phyloP scores from a whole-genome alignment of 2,113 vertebrate species.

The Caranx melampygus region DNA sequence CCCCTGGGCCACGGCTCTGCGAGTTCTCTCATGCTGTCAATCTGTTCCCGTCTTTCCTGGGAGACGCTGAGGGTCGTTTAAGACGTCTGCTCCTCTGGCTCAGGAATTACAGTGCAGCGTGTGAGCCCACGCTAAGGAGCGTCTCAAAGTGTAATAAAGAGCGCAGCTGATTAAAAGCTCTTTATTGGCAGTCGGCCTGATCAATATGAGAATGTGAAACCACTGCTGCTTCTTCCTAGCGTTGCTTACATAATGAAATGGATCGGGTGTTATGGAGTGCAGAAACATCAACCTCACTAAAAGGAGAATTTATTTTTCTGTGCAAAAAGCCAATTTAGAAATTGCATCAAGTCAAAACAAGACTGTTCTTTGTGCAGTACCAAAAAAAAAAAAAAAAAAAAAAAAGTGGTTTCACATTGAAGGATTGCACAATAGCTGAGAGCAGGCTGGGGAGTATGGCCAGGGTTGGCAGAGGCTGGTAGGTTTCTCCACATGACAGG shows the following conservation, averaged over 20 bases:
- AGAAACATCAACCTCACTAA: accelerated
- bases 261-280: accelerated
- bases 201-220: constrained; percentile 46
- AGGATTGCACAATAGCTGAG: constrained; percentile 58
- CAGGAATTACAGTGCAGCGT: background rate
- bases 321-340: constrained; percentile 12
- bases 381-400: background rate
- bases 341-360: constrained; percentile 57
- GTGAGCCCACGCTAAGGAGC: background rate
- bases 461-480: constrained; percentile 9
- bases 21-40: constrained; percentile 25
- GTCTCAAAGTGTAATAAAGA: background rate
- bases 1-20: constrained; percentile 5
- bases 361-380: background rate
- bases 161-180: constrained; percentile 48
- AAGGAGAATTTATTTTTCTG: background rate
- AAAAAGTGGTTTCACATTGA: constrained; percentile 40
- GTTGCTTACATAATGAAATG: background rate
- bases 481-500: constrained; percentile 13
- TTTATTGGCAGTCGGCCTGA: constrained; percentile 26
- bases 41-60: accelerated
- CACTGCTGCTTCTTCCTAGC: background rate
- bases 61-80: background rate
- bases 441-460: constrained; percentile 41
- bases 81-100: background rate